Percentiles rank a stretch among this genome's conserved stretches.
Evolutionary conservation across 2,113 vertebrate genomes (phyloP).

Genomic region (Dromiciops gliroides): DNA sequence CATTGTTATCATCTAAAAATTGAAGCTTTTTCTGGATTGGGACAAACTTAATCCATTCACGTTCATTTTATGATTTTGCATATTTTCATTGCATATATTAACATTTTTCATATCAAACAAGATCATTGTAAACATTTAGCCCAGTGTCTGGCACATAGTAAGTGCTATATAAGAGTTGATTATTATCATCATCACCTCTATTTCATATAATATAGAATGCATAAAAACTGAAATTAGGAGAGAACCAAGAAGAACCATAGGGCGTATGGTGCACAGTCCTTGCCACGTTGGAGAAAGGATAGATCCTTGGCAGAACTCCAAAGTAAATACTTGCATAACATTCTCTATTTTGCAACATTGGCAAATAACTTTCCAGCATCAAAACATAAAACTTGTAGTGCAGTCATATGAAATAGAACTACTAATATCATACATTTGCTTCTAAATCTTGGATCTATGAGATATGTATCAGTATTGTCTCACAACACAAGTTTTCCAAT

Average conservation of each 20-base stretch:
- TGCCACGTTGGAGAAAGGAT: not conserved
- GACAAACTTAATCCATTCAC: slow-evolving; percentile 32
- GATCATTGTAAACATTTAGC: not conserved
- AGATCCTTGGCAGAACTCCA: not conserved
- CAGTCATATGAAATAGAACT: not conserved
- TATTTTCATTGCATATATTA: not conserved
- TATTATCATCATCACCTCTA: not conserved
- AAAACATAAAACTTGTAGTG: not conserved
- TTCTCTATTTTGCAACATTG: not conserved
- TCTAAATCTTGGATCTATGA: not conserved
- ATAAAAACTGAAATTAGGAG: slow-evolving; percentile 22
- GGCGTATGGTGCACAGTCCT: not conserved
- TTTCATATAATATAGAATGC: slow-evolving; percentile 9
- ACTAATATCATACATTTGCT: not conserved
- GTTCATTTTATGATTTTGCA: not conserved
- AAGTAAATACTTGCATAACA: not conserved
- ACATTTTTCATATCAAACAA: not conserved
- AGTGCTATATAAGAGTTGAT: not conserved
- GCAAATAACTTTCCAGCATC: not conserved
- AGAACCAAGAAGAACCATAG: slow-evolving; percentile 44
- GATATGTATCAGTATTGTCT: not conserved
- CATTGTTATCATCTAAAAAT: slow-evolving; percentile 10
- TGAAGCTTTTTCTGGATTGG: slow-evolving; percentile 26
- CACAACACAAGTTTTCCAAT: not conserved
- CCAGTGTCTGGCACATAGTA: not conserved